Base-by-base conservation (phyloP, 2,888 invertebrate species). In the Apotomis betuletana region DNA sequence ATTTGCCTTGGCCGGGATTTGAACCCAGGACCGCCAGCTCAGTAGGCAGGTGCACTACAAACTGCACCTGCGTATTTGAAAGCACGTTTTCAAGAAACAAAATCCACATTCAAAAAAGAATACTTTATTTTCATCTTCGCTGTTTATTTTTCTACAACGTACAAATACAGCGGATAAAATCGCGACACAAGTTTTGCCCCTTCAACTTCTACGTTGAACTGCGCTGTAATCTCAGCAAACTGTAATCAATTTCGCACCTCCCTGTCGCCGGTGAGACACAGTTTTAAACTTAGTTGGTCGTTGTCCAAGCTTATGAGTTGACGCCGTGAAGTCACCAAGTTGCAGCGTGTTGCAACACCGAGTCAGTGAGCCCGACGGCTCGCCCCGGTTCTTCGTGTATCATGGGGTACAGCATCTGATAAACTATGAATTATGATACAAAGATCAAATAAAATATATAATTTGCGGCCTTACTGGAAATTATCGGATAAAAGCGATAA, bases 231-330 rank as follows among this genome's bases (percentile, higher is more conserved):
- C 67, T 72, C 58, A 36, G 72, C 76, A 73, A 75, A 76, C 74
- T 74, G 76, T 77, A 79, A 79, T 78, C 76, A 77, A 72, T 74
- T 74, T 77, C 71, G 74, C 74, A 76, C 76, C 77, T 74, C 77
- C 70, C 78, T 76, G 78, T 80, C 79, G 78, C 74, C 79, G 74
- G 75, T 77, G 73, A 74, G 78, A 83, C 81, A 77, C 81, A 81
- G 79, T 78, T 77, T 75, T 77, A 76, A 80, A 83, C 79, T 78
- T 76, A 74, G 76, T 83, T 80, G 74, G 78, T 81, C 79, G 78
- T 70, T 81, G 83, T 82, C 84, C 85, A 79, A 78, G 80, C 79
- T 83, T 81, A 77, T 79, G 79, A 80, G 80, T 77, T 75, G 78
- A 77, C 78, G 79, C 79, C 79, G 79, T 78, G 75, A 52, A 76